Percentiles rank a stretch among this genome's conserved stretches.
Conservation (phyloP, 1,140 invertebrate species). For the Zaprionus davidi region DNA sequence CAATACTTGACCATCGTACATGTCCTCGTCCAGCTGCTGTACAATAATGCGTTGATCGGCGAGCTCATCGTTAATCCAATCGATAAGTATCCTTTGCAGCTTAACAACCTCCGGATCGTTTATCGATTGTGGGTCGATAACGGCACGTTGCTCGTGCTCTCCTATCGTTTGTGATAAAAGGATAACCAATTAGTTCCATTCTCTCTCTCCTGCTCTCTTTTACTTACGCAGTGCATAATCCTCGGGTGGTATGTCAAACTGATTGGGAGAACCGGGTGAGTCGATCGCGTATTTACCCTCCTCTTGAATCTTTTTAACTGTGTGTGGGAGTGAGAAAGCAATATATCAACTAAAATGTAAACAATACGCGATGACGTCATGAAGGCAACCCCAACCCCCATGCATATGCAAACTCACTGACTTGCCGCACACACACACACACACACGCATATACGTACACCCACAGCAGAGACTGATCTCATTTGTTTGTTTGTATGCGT, state of each 20-base stretch:
- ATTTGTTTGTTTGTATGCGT: conserved; percentile 68
- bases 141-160: conserved; percentile 98
- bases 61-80: conserved; percentile 99
- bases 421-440: not conserved
- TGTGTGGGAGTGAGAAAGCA: conserved; percentile 8
- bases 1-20: conserved; percentile 98
- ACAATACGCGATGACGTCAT: conserved; percentile 64
- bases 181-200: not conserved
- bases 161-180: conserved; percentile 85
- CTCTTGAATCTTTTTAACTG: conserved; percentile 97
- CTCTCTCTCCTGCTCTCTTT: conserved; percentile 61
- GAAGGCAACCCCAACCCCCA: conserved; percentile 3
- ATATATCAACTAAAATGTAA: conserved; percentile 24
- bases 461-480: conserved; percentile 27
- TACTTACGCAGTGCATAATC: conserved; percentile 94
- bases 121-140: conserved; percentile 95
- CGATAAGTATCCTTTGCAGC: conserved; percentile 94
- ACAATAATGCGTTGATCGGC: conserved; percentile 98
- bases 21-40: conserved; percentile 97
- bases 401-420: not conserved
- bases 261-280: conserved; percentile 94
- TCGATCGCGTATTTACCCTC: conserved; percentile 99
- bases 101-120: conserved; percentile 95
- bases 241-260: conserved; percentile 94
- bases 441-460: conserved; percentile 4